phyloP scores from a whole-genome alignment of 2,113 vertebrate species.

The Podocnemis expansa region DNA sequence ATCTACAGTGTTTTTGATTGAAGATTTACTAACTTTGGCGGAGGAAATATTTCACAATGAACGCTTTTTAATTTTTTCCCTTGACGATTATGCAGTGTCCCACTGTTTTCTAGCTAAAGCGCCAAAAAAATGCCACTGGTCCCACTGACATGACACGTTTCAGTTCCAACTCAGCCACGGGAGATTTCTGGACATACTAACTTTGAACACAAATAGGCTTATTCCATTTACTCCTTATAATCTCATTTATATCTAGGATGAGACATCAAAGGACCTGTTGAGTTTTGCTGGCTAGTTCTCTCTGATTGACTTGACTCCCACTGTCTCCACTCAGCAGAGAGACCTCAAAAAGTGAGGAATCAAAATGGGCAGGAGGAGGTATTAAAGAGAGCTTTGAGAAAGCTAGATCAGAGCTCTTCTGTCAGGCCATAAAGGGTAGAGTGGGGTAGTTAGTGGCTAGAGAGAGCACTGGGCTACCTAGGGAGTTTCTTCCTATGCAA shows the following conservation, averaged over 20 bases:
- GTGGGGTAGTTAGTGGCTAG: neutral
- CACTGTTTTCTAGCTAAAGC: neutral
- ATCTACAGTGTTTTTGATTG: neutral
- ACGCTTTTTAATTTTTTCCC: neutral
- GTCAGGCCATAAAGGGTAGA: neutral
- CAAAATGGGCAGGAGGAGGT: too few species aligned
- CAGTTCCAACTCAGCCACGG: neutral
- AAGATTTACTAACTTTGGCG: neutral
- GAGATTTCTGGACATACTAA: neutral
- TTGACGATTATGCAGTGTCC: neutral
- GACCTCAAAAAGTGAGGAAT: too few species aligned
- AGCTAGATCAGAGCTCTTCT: neutral
- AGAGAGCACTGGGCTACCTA: neutral
- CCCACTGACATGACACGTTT: neutral
- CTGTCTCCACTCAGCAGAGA: too few species aligned
- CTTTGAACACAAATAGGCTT: neutral
- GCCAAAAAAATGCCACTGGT: neutral
- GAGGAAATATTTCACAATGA: neutral
- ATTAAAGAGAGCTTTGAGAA: too few species aligned
- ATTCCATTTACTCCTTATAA: neutral
- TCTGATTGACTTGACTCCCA: neutral
- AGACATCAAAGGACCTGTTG: neutral
- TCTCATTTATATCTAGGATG: neutral
- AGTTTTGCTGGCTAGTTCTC: neutral
- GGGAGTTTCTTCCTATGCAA: neutral